Evolutionary conservation across 2,113 vertebrate genomes (phyloP).

Genomic region (Zootoca vivipara): DNA sequence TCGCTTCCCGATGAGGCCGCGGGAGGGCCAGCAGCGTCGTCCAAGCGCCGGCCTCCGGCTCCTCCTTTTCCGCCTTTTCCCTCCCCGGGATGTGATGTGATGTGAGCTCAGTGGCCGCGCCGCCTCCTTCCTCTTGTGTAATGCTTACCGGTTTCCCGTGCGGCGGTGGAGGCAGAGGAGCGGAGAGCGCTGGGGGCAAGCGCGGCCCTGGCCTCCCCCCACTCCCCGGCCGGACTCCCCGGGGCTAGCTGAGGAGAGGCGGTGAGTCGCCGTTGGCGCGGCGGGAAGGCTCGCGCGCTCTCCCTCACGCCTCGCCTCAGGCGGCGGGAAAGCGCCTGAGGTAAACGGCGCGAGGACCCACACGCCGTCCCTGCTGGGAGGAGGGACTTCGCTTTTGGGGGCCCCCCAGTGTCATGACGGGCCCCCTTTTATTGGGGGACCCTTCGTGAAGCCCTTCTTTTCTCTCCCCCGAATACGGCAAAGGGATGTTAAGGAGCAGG

Average conservation of each 20-base stretch:
- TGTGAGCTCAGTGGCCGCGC: slow-evolving; percentile 54
- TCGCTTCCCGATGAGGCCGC: too few relatives aligned
- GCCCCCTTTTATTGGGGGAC: background rate
- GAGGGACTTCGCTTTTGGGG: background rate
- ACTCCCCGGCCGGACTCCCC: background rate
- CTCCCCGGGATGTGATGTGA: slow-evolving; percentile 57
- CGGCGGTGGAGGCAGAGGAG: background rate
- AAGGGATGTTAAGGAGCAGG: background rate
- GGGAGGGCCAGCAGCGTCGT: too few relatives aligned
- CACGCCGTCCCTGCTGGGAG: too few relatives aligned
- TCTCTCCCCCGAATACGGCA: too few relatives aligned
- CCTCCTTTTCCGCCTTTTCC: background rate
- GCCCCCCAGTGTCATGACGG: background rate
- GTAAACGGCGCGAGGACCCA: too few relatives aligned
- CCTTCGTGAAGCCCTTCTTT: background rate
- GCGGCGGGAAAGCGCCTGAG: too few relatives aligned
- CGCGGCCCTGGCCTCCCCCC: background rate
- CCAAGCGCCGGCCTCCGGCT: background rate
- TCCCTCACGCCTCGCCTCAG: background rate
- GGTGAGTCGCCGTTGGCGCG: background rate
- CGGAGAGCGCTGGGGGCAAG: background rate
- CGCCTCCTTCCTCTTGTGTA: slow-evolving; percentile 32
- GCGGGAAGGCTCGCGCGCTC: background rate
- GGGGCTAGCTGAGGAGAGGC: background rate
- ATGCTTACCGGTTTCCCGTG: slow-evolving; percentile 57